Evolutionary conservation across 2,113 vertebrate genomes (phyloP), one percentile per base, ranked within the genome.

Genomic region (Pedionomus torquatus): DNA sequence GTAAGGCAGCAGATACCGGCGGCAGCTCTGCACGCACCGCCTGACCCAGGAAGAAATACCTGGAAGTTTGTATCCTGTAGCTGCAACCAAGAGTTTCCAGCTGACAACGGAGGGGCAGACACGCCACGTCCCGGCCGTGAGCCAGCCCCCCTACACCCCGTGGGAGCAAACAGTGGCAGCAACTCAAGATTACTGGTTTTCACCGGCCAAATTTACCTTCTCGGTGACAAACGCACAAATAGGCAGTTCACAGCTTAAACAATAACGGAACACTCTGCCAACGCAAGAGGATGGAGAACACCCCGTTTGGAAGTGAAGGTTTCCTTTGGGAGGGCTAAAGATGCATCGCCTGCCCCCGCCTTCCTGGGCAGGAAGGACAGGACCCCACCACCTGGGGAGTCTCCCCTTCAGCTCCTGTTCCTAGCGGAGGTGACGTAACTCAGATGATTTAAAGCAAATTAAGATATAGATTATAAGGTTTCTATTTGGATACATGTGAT

Each of bases 111-210:
- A 0, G 17, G n/a, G 46, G 18, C 35, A 3, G 2, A 4, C 16
- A 3, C 26, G 2, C 18, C 3, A 1, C 0, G 10, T 17, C 49
- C 65, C 5, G 1, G 21, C n/a, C n/a, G n/a, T n/a, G n/a, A n/a
- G n/a, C n/a, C n/a, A n/a, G n/a, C n/a, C n/a, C n/a, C n/a, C n/a
- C n/a, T n/a, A n/a, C n/a, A n/a, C n/a, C n/a, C n/a, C n/a, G n/a
- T n/a, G n/a, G n/a, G 33, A 16, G 35, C 12, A 21, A 44, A 28
- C 54, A 17, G 30, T 0, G 4, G 60, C 35, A 44, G 9, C 3
- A 0, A 20, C 3, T 3, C 5, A 8, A 19, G 17, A 11, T 30
- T 10, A 33, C 26, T 24, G 13, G 30, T 16, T 57, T 44, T 41
- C 61, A 35, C 28, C 43, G 7, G 9, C 9, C 35, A 19, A 28